These are phyloP conservation scores for Cephonodes hylas DNA, from an alignment of 2,888 invertebrate genomes.

Conservation along the genomic window DNA sequence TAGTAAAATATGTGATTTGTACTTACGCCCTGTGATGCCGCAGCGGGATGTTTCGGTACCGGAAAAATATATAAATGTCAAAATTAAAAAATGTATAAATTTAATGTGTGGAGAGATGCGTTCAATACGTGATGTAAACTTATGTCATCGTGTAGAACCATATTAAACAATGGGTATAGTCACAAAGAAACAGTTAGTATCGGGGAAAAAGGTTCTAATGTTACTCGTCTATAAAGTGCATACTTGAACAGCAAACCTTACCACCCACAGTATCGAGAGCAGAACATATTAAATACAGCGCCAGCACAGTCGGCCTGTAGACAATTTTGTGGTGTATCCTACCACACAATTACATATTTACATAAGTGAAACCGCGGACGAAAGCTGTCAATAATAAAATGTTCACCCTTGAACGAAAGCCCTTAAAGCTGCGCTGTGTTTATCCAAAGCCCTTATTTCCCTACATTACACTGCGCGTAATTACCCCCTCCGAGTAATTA, in stretches of 20 bases:
- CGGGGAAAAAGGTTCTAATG: background rate
- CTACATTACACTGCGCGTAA: constrained; percentile 15
- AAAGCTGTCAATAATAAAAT: constrained; percentile 7
- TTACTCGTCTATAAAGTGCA: background rate
- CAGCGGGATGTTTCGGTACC: constrained; percentile 17
- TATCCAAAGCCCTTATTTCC: constrained; percentile 18
- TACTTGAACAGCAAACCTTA: background rate
- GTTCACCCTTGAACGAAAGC: constrained; percentile 15
- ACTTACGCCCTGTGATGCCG: constrained; percentile 53
- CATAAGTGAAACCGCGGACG: background rate
- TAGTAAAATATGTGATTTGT: constrained; percentile 17
- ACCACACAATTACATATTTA: constrained; percentile 4
- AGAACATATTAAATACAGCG: background rate
- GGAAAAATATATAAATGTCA: constrained; percentile 19
- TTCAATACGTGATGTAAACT: background rate
- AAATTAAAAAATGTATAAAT: background rate
- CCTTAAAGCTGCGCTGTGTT: constrained; percentile 9
- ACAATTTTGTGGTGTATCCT: background rate
- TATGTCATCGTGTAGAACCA: background rate
- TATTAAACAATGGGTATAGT: background rate
- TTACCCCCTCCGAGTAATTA: constrained; percentile 18
- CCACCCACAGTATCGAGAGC: background rate
- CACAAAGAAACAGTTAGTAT: background rate
- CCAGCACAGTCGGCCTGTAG: background rate
- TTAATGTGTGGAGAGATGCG: background rate